phyloP scores from a whole-genome alignment of 2,113 vertebrate species.

The Stigmatopora nigra region DNA sequence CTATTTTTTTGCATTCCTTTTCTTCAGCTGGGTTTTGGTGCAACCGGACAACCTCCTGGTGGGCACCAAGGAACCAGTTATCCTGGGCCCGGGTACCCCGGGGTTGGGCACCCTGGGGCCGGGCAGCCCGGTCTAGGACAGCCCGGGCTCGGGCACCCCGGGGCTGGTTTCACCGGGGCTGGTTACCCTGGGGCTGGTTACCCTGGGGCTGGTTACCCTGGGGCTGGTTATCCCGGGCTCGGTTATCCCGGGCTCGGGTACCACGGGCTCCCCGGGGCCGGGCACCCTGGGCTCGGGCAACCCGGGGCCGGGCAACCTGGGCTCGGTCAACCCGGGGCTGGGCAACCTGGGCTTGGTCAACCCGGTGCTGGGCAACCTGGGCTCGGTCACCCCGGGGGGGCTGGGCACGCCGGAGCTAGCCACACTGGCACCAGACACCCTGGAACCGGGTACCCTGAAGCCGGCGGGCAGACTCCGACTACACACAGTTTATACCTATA shows the following conservation, averaged over 20 bases:
- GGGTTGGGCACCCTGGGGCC: no score
- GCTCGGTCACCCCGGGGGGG: background rate
- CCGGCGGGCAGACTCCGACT: constrained; percentile 7
- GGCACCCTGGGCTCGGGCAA: background rate
- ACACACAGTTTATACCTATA: constrained; percentile 55
- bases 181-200: background rate
- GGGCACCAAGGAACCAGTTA: no score
- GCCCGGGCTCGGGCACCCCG: no score
- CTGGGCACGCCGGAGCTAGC: background rate
- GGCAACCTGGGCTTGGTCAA: constrained; percentile 17
- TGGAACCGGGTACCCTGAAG: background rate
- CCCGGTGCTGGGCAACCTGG: background rate
- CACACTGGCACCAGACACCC: background rate
- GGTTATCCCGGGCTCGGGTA: no score
- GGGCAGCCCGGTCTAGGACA: no score
- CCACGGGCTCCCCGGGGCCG: background rate
- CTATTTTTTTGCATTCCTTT: constrained; percentile 30
- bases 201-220: background rate
- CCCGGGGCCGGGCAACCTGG: background rate
- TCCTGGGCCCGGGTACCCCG: no score
- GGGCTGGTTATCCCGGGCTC: no score
- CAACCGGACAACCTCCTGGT: background rate
- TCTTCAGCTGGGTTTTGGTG: constrained; percentile 56
- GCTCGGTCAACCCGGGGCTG: background rate
- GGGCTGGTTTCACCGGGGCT: background rate